These are phyloP conservation scores for Acanthaster planci DNA, from an alignment of 35 echinoderm and acorn worm genomes.

Conservation along the genomic window DNA sequence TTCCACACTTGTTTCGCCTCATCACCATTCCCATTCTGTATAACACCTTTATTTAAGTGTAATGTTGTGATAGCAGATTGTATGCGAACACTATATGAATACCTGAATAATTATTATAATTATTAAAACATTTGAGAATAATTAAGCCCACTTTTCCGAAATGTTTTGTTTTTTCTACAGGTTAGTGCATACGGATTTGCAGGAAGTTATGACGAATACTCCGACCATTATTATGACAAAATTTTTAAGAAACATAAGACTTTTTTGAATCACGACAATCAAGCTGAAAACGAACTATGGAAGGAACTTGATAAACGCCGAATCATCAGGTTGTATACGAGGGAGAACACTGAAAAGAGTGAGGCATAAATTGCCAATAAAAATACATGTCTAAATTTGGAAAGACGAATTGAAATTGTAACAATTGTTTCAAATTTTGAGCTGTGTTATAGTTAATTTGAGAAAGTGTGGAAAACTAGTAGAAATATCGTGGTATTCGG, in stretches of 20 bases:
- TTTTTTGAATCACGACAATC: constrained; percentile 90
- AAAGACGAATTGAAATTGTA: too few relatives aligned
- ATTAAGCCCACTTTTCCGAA: not conserved
- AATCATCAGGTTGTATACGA: constrained; percentile 80
- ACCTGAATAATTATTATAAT: not conserved
- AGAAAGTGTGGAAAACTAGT: too few relatives aligned
- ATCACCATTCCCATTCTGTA: not conserved
- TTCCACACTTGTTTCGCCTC: too few relatives aligned
- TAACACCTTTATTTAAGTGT: not conserved
- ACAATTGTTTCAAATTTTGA: too few relatives aligned
- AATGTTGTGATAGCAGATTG: not conserved
- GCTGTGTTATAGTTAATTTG: too few relatives aligned
- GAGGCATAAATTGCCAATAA: too few relatives aligned
- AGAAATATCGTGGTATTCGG: too few relatives aligned
- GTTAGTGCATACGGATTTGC: constrained; percentile 95
- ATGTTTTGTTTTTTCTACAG: constrained; percentile 51
- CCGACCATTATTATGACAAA: constrained; percentile 92
- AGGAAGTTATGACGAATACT: constrained; percentile 69
- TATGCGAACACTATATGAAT: not conserved
- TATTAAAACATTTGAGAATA: not conserved
- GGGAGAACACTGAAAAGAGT: too few relatives aligned
- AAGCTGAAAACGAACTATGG: constrained; percentile 80
- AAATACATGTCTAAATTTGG: too few relatives aligned
- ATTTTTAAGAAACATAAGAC: constrained; percentile 49
- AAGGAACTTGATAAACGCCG: constrained; percentile 68